Evolutionary conservation across 2,888 invertebrate genomes (phyloP).

Genomic region (Nomada fabriciana): DNA sequence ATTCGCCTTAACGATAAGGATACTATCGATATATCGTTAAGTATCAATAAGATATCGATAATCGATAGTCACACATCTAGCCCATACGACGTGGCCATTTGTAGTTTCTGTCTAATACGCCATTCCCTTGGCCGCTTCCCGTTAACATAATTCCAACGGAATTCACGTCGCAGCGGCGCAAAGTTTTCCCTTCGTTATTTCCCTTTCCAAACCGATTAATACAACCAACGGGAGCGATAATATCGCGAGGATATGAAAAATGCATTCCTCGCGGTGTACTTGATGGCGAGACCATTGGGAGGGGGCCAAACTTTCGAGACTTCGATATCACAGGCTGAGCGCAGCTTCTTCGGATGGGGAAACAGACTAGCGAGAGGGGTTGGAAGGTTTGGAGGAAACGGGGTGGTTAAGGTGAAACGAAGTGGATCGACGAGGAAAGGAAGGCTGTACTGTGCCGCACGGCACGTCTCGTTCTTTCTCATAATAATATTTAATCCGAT

Average conservation of each 20-base stretch:
- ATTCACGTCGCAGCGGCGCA: constrained; percentile 40
- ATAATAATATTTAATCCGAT: constrained; percentile 84
- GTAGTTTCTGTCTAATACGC: constrained; percentile 9
- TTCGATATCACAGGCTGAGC: constrained; percentile 68
- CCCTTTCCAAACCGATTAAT: constrained; percentile 73
- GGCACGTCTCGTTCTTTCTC: constrained; percentile 81
- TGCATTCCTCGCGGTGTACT: constrained; percentile 75
- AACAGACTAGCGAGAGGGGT: constrained; percentile 9
- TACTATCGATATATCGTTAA: too few relatives aligned
- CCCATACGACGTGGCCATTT: neutral
- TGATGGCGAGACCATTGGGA: constrained; percentile 68
- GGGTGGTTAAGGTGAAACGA: constrained; percentile 45
- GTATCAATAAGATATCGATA: too few relatives aligned
- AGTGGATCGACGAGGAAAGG: constrained; percentile 61
- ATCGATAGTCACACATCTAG: neutral
- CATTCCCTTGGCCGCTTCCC: neutral
- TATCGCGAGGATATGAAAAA: constrained; percentile 78
- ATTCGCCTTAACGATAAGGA: too few relatives aligned
- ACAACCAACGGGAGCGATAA: constrained; percentile 73
- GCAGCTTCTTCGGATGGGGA: constrained; percentile 52
- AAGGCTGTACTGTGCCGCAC: constrained; percentile 68
- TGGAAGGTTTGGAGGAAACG: constrained; percentile 12
- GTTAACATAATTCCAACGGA: constrained; percentile 50
- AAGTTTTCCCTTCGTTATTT: constrained; percentile 47
- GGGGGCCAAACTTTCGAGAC: constrained; percentile 78